Conservation (phyloP, 2,797 vertebrate genomes). For the Acanthurus tractus region DNA sequence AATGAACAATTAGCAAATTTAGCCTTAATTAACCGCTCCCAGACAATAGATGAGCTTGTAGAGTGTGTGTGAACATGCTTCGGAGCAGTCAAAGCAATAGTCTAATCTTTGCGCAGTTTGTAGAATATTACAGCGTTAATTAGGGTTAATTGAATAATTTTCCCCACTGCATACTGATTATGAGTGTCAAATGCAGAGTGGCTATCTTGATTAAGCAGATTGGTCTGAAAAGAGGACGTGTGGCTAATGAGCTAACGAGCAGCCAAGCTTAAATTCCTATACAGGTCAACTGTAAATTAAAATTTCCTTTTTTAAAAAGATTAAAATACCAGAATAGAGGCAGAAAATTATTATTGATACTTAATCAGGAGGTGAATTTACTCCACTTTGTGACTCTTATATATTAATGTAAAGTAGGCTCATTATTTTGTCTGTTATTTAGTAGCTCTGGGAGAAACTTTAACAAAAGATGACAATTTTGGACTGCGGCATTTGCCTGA, state of each 20-base stretch:
- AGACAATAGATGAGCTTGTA: conserved; percentile 79
- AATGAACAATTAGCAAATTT: conserved; percentile 85
- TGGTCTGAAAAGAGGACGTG: conserved; percentile 41
- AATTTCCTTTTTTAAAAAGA: conserved; percentile 3
- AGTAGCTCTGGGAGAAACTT: background rate
- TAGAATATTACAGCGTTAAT: conserved; percentile 82
- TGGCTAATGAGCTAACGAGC: conserved; percentile 25
- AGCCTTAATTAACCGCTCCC: conserved; percentile 77
- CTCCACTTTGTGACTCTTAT: background rate
- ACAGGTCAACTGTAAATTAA: conserved; percentile 31
- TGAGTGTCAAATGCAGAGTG: conserved; percentile 72
- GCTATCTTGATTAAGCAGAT: conserved; percentile 65
- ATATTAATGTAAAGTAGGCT: background rate
- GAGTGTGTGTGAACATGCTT: conserved; percentile 70
- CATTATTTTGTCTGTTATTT: background rate
- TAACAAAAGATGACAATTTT: background rate
- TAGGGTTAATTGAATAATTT: conserved; percentile 84
- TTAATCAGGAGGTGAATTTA: background rate
- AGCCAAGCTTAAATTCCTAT: conserved; percentile 49
- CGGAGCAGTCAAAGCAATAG: conserved; percentile 62
- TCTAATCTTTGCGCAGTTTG: conserved; percentile 73
- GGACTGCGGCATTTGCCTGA: conserved; percentile 1
- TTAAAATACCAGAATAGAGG: background rate
- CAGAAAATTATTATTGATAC: background rate
- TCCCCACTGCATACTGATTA: conserved; percentile 69